Percentiles rank a stretch among this genome's conserved stretches.
Conservation (phyloP, 2,113 vertebrate species). For the Sarotherodon lohbergeri region DNA sequence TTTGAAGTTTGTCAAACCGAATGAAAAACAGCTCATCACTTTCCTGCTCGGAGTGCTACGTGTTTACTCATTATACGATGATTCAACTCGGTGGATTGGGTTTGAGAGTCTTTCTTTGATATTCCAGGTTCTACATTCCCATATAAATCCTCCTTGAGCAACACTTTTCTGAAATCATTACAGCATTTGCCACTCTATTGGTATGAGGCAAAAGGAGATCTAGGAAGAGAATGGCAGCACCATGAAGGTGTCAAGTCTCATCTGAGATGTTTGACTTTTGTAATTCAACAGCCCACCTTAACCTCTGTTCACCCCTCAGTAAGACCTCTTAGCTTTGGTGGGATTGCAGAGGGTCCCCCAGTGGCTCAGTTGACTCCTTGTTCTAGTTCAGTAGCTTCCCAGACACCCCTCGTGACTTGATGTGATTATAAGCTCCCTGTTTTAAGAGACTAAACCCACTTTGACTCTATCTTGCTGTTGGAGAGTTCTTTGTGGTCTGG, state of each 20-base stretch:
- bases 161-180: conserved; percentile 11
- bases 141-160: not conserved
- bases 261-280: conserved; percentile 42
- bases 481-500: conserved; percentile 19
- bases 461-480: not conserved
- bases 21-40: not conserved
- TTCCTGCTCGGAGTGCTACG: not conserved
- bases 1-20: not conserved
- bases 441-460: conserved; percentile 14
- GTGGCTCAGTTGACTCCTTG: conserved; percentile 12
- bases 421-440: conserved; percentile 34
- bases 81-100: not conserved
- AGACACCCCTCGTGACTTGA: conserved; percentile 38
- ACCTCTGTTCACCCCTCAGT: conserved; percentile 1
- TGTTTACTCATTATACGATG: not conserved
- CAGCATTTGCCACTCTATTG: not conserved
- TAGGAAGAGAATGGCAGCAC: not conserved
- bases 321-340: conserved; percentile 2
- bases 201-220: not conserved
- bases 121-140: not conserved
- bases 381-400: conserved; percentile 39
- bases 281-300: not conserved
- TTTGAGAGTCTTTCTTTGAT: conserved; percentile 16
- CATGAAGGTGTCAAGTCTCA: not conserved
- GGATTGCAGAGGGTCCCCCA: not conserved